Evolutionary conservation across 2,888 invertebrate species (phyloP).

Genomic region (Leucozona laternaria): DNA sequence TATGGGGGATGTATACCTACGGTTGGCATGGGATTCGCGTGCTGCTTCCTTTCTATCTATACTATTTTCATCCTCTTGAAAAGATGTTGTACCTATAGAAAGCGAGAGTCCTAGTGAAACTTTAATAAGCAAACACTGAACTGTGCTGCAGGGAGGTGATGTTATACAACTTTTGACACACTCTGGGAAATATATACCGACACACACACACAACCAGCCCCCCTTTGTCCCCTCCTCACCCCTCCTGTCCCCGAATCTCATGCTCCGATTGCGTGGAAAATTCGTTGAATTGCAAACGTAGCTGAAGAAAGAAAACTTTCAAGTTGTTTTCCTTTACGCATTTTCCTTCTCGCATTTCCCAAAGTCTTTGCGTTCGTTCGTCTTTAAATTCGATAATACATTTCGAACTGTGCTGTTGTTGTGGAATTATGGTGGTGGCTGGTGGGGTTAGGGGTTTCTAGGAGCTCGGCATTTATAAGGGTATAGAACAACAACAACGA

Average conservation of each 20-base stretch:
- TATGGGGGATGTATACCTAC: background rate
- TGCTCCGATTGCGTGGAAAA: slow-evolving; percentile 62
- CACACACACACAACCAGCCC: background rate
- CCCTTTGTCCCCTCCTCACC: background rate
- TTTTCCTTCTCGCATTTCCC: slow-evolving; percentile 69
- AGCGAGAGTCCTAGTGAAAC: slow-evolving; percentile 68
- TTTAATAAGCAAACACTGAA: slow-evolving; percentile 73
- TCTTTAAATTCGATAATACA: slow-evolving; percentile 74
- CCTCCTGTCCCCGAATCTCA: background rate
- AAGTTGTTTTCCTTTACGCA: slow-evolving; percentile 72
- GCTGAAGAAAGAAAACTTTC: slow-evolving; percentile 69
- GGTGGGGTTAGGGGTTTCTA: slow-evolving; percentile 39
- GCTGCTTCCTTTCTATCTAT: slow-evolving; percentile 40
- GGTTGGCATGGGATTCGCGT: slow-evolving; percentile 51
- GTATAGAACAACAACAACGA: slow-evolving; percentile 29
- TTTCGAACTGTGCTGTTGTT: slow-evolving; percentile 38
- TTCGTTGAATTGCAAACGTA: slow-evolving; percentile 75
- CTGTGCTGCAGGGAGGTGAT: slow-evolving; percentile 67
- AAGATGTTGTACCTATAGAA: slow-evolving; percentile 38
- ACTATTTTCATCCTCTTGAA: slow-evolving; percentile 71
- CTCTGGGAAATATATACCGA: slow-evolving; percentile 47
- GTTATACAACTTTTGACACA: slow-evolving; percentile 72
- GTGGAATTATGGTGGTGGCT: slow-evolving; percentile 13
- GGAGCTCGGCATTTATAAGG: slow-evolving; percentile 60
- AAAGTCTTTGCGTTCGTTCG: slow-evolving; percentile 23